These are phyloP conservation scores for Nephrotoma guestfalica DNA, from an alignment of 2,888 invertebrate species.

Conservation along the genomic window DNA sequence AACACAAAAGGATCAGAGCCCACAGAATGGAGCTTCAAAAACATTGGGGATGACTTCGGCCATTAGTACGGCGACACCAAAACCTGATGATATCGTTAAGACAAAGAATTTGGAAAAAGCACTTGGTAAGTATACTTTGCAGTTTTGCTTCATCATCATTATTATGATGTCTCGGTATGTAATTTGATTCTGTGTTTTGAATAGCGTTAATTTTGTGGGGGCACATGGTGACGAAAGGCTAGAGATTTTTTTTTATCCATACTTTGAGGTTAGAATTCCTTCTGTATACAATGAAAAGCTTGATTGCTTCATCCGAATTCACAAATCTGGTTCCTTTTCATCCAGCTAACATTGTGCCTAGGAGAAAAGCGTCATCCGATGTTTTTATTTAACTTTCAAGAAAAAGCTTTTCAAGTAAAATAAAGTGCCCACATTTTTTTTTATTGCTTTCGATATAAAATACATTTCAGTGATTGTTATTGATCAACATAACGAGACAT, in stretches of 20 bases:
- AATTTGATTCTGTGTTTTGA: background rate
- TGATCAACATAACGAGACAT: too few species aligned
- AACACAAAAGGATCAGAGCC: slow-evolving; percentile 7
- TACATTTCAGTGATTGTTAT: too few species aligned
- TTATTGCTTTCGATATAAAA: too few species aligned
- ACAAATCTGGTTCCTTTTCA: too few species aligned
- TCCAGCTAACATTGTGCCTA: too few species aligned
- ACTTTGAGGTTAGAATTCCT: background rate
- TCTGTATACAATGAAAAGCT: background rate
- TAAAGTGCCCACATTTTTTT: too few species aligned
- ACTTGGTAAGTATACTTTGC: slow-evolving; percentile 29
- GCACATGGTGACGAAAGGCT: background rate
- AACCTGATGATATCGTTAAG: slow-evolving; percentile 51
- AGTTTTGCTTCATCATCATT: background rate
- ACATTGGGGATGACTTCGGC: slow-evolving; percentile 83
- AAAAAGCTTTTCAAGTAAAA: too few species aligned
- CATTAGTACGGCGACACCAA: slow-evolving; percentile 74
- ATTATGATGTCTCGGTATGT: background rate
- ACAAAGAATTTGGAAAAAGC: slow-evolving; percentile 57
- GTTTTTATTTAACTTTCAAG: too few species aligned
- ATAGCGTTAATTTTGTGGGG: background rate
- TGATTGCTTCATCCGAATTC: too few species aligned
- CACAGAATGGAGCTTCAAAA: slow-evolving; percentile 10
- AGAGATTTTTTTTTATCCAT: background rate
- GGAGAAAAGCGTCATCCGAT: too few species aligned